Base-by-base conservation (phyloP, 2,888 invertebrate species). In the Archips xylosteana region DNA sequence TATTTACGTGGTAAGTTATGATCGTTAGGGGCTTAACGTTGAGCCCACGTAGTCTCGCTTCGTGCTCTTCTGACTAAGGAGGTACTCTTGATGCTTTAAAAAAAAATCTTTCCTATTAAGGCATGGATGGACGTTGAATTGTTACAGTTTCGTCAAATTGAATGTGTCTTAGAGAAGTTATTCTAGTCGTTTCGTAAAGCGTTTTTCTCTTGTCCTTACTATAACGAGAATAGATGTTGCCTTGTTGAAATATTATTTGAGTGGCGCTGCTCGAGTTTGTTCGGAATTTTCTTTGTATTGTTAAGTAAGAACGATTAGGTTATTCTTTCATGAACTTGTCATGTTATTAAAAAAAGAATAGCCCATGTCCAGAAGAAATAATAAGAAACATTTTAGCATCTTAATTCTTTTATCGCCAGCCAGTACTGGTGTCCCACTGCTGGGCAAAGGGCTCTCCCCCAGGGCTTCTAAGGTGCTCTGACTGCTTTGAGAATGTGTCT, bases 1-100 rank as follows among this genome's bases (percentile, higher is more conserved):
- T 86, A 82, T 84, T 83, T 82, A 80, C 78, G 79, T 78, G 68
- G 76, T 77, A 77, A 81, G 78, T 80, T 81, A 78, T 78, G 79
- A 80, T 80, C 79, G 76, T 80, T 78, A 79, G 47, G 57, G 68
- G 68, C 67, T 61, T 72, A 65, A 49, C 69, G 49, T 59, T 36
- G 54, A 74, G 70, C 51, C n/a, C n/a, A 67, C 66, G 51, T n/a
- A 34, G 15, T 74, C 60, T 64, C 51, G 34, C 45, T 63, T 74
- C 64, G 64, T 69, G 68, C 66, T 67, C 67, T 23, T 62, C 23
- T 63, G 47, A 47, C 57, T 68, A 72, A 62, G 57, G 49, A 36
- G 10, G 36, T 63, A 47, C 61, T 67, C 49, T 45, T 23, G 51
- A 59, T 64, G 59, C 36, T 63, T 68, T n/a, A n/a, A n/a, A n/a